Evolutionary conservation across 2,113 vertebrate genomes (phyloP).

Genomic region (Sula dactylatra): DNA sequence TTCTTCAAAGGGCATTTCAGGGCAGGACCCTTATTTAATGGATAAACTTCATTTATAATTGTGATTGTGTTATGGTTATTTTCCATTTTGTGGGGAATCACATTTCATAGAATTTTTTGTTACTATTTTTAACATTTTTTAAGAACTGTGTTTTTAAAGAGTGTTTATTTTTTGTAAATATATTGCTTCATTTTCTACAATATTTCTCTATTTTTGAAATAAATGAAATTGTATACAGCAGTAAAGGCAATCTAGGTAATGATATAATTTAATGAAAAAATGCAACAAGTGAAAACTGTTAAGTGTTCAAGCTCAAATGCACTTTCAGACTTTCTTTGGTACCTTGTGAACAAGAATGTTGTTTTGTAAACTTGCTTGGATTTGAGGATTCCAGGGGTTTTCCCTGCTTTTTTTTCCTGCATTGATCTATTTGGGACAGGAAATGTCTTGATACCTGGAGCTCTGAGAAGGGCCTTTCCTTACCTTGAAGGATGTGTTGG

Average conservation of each 20-base stretch:
- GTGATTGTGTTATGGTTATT: neutral
- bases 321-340: neutral
- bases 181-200: neutral
- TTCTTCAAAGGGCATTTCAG: neutral
- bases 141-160: neutral
- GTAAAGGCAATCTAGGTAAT: neutral
- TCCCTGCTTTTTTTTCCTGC: neutral
- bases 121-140: neutral
- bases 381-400: neutral
- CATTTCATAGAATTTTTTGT: neutral
- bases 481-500: neutral
- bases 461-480: neutral
- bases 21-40: neutral
- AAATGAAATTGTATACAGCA: neutral
- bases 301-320: neutral
- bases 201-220: neutral
- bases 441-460: neutral
- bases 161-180: neutral
- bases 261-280: neutral
- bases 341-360: neutral
- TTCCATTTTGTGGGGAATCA: neutral
- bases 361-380: neutral
- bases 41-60: neutral
- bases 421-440: accelerated
- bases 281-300: neutral